A percentile compares a stretch with the other conserved stretches of the same genome.
Evolutionary conservation across 1,140 invertebrate species (phyloP).

Genomic region (Trachymyrmex cornetzi): DNA sequence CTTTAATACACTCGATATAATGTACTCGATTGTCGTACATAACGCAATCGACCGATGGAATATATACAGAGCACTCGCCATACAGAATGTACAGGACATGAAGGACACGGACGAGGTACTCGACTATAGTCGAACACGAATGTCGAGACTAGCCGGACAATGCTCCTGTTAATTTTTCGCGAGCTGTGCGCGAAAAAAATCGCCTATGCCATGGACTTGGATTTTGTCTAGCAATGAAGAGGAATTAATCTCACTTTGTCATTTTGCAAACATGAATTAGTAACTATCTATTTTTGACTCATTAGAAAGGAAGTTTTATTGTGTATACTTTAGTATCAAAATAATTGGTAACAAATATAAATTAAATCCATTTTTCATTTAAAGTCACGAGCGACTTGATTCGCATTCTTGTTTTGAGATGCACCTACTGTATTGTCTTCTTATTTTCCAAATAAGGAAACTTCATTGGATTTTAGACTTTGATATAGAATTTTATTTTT

Average conservation of each 20-base stretch:
- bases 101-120: constrained; percentile 62
- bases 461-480: background rate
- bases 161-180: constrained; percentile 63
- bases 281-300: background rate
- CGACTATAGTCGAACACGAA: constrained; percentile 51
- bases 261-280: background rate
- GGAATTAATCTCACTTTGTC: background rate
- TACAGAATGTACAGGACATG: constrained; percentile 55
- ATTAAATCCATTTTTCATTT: constrained; percentile 2
- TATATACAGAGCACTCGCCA: constrained; percentile 46
- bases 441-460: background rate
- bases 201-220: background rate
- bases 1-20: constrained; percentile 61
- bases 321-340: background rate
- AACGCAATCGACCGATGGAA: constrained; percentile 56
- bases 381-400: background rate
- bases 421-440: background rate
- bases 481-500: background rate
- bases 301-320: background rate
- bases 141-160: constrained; percentile 59
- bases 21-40: constrained; percentile 59
- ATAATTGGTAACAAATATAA: background rate
- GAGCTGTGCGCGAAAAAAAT: constrained; percentile 15
- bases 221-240: background rate
- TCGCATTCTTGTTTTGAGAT: background rate